Evolutionary conservation across 1,140 invertebrate species (phyloP).

Genomic region (Trichoplusia ni): DNA sequence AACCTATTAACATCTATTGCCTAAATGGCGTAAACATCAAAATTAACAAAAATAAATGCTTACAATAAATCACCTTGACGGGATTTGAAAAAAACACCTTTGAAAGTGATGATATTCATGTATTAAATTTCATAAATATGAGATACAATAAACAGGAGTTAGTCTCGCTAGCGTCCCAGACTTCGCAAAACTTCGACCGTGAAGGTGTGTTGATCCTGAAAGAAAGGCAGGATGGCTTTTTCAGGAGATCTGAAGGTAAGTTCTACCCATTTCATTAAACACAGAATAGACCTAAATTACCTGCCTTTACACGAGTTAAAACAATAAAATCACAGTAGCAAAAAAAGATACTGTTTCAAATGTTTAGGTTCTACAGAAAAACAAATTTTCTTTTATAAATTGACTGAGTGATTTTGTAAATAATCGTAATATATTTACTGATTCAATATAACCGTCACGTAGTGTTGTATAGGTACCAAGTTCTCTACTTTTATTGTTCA

Average conservation of each 20-base stretch:
- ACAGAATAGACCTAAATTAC: no score
- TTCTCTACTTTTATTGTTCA: no score
- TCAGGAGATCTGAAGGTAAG: slow-evolving; percentile 94
- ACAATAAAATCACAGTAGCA: no score
- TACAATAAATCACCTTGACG: not conserved
- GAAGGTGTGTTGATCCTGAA: slow-evolving; percentile 93
- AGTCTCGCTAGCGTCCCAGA: slow-evolving; percentile 90
- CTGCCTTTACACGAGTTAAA: no score
- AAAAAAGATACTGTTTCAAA: no score
- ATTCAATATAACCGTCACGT: no score
- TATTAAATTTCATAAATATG: slow-evolving; percentile 24
- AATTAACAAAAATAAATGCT: not conserved
- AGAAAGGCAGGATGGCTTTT: slow-evolving; percentile 95
- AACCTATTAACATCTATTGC: not conserved
- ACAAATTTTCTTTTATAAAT: no score
- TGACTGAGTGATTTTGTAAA: no score
- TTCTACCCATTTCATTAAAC: no score
- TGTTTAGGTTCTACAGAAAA: no score
- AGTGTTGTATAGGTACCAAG: no score
- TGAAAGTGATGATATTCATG: slow-evolving; percentile 22
- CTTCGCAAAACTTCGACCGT: slow-evolving; percentile 94
- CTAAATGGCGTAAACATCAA: not conserved
- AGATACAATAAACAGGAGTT: slow-evolving; percentile 94
- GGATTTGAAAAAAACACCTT: not conserved
- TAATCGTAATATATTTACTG: no score